A percentile compares a stretch with the other conserved stretches of the same genome.
phyloP scores from a whole-genome alignment of 2,888 invertebrate genomes.

The Drosophila fulvimacula region DNA sequence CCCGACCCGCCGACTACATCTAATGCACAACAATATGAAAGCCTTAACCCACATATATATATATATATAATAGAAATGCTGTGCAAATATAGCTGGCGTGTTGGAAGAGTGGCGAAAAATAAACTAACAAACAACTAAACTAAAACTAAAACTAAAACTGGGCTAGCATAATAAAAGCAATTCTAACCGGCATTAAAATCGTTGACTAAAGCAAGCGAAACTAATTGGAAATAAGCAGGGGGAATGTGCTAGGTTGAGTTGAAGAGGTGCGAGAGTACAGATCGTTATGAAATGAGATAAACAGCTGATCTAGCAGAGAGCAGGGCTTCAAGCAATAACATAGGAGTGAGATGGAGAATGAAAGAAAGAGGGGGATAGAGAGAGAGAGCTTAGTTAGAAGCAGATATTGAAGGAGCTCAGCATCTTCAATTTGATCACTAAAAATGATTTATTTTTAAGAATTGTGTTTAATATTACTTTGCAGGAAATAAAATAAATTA shows the following conservation, averaged over 20 bases:
- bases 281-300: too few species aligned
- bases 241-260: background rate
- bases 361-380: too few species aligned
- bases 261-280: too few species aligned
- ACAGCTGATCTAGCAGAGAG: too few species aligned
- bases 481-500: too few species aligned
- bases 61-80: conserved; percentile 11
- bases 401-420: too few species aligned
- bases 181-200: background rate
- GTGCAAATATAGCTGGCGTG: conserved; percentile 6
- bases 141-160: conserved; percentile 1
- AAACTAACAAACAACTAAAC: background rate
- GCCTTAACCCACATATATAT: conserved; percentile 50
- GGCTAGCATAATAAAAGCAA: conserved; percentile 8
- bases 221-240: background rate
- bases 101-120: background rate
- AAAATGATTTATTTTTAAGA: too few species aligned
- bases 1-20: background rate
- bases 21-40: conserved; percentile 40
- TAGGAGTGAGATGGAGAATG: too few species aligned
- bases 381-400: too few species aligned
- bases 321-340: too few species aligned
- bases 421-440: too few species aligned
- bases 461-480: too few species aligned
- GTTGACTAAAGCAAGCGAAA: background rate